Base-by-base conservation (phyloP, 2,113 vertebrate genomes). In the Perccottus glenii region DNA sequence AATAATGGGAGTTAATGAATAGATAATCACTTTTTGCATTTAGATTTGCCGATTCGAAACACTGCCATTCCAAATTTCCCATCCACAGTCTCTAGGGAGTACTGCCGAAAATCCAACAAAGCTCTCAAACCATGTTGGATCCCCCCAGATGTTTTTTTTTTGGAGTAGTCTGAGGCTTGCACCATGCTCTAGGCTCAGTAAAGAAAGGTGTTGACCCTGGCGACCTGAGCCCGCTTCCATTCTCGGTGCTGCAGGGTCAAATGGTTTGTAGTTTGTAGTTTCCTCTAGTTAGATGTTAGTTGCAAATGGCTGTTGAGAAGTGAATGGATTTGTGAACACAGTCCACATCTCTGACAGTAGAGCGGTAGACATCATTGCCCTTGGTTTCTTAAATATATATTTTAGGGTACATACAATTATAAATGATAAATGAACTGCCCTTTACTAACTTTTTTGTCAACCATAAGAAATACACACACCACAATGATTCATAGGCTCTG, bases 211-310 rank as follows among this genome's bases (percentile, higher is more conserved):
- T 81, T 89, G 88, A 91, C 89, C 87, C 78, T 14, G 69, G 75
- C 43, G 79, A 89, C 79, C 89, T 11, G 50, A 77, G 73, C 70
- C 73, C 59, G 80, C 69, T 88, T 86, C 79, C 58, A 71, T 75
- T 79, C 73, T 81, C 64, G 55, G 69, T 63, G 88, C 90, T 91
- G 43, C 85, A 86, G 87, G 90, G 87, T 88, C 85, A 89, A 89
- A 83, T 83, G 80, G 73, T 88, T 84, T 68, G 67, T 88, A 88
- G 85, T 88, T 86, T 78, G 82, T 74, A 81, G 89, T 88, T 90
- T 91, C 87, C 86, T 88, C 80, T 76, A 73, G 83, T 90, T 88
- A 87, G 78, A 83, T 77, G 62, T 80, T 69, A 71, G 87, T 67
- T 82, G 85, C 80, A 84, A 84, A 87, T 85, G 77, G 76, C 80